A percentile compares a stretch with the other conserved stretches of the same genome.
These are phyloP conservation scores for Buphagus erythrorhynchus DNA, from an alignment of 2,797 vertebrate species.

Conservation along the genomic window DNA sequence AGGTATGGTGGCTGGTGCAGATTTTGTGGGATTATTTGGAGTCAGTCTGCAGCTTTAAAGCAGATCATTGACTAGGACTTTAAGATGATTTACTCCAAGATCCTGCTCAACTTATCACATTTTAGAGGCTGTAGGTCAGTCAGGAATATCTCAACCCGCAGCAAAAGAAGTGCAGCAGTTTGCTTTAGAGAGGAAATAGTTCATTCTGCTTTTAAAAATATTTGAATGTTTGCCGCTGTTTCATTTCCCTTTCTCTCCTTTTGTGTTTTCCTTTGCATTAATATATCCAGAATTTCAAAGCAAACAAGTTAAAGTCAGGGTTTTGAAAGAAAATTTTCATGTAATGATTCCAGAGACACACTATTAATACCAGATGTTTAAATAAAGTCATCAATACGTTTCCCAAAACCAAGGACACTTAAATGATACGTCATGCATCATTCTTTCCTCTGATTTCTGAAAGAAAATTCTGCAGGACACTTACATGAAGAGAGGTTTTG, in stretches of 20 bases:
- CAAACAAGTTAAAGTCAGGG: background rate
- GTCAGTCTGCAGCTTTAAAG: background rate
- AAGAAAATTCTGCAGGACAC: background rate
- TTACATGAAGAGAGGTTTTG: background rate
- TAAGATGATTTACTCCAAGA: background rate
- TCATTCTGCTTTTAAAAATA: background rate
- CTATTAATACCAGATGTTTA: constrained; percentile 41
- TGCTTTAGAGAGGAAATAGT: background rate
- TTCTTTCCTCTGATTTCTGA: background rate
- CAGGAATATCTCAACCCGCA: background rate
- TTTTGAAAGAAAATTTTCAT: background rate
- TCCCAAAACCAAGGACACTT: background rate
- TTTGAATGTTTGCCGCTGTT: background rate
- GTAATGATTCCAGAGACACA: background rate
- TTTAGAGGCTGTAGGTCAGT: background rate
- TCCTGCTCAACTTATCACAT: background rate
- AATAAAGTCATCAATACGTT: background rate
- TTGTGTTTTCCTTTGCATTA: background rate
- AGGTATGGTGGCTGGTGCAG: background rate
- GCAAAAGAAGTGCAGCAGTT: background rate
- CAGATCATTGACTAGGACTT: background rate
- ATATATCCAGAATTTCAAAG: constrained; percentile 22
- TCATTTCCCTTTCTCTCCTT: constrained; percentile 5
- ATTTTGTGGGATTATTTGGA: background rate
- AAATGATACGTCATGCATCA: background rate